Conservation (phyloP, 1,140 invertebrate species). For the Caerostris extrusa region DNA sequence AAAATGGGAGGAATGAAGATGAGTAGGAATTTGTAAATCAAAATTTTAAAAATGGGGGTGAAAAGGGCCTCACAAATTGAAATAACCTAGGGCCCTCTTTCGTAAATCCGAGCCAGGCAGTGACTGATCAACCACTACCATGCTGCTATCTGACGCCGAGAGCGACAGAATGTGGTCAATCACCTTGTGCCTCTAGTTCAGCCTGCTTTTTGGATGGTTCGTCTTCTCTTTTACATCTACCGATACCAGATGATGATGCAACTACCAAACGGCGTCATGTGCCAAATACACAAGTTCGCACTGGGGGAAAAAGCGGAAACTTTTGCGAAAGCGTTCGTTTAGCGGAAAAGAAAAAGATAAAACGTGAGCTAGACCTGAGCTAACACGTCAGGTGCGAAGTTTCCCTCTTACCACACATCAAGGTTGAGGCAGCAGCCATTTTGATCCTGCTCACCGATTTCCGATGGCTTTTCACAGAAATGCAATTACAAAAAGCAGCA, state of each 20-base stretch:
- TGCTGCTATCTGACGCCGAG: neutral
- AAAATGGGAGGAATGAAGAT: no score
- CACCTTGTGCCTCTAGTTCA: neutral
- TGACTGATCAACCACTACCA: conserved; percentile 2
- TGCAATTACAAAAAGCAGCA: conserved; percentile 15
- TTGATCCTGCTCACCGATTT: neutral
- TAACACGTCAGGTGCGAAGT: conserved; percentile 61
- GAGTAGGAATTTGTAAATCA: no score
- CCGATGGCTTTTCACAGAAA: conserved; percentile 17
- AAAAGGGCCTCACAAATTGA: no score
- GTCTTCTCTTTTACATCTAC: conserved; percentile 50
- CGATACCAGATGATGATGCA: conserved; percentile 42
- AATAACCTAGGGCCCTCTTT: no score
- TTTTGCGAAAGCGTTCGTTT: conserved; percentile 50
- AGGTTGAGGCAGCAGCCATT: neutral
- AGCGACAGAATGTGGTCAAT: conserved; percentile 11
- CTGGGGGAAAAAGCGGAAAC: conserved; percentile 8
- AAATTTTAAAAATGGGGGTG: no score
- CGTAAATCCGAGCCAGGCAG: no score
- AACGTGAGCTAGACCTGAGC: conserved; percentile 33
- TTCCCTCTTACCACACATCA: conserved; percentile 48
- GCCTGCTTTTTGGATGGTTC: neutral
- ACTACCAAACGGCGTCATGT: neutral
- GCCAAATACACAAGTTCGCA: conserved; percentile 51
- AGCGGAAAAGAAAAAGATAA: conserved; percentile 21